Conservation (phyloP, 2,113 vertebrate species). For the Limnothrissa miodon region DNA sequence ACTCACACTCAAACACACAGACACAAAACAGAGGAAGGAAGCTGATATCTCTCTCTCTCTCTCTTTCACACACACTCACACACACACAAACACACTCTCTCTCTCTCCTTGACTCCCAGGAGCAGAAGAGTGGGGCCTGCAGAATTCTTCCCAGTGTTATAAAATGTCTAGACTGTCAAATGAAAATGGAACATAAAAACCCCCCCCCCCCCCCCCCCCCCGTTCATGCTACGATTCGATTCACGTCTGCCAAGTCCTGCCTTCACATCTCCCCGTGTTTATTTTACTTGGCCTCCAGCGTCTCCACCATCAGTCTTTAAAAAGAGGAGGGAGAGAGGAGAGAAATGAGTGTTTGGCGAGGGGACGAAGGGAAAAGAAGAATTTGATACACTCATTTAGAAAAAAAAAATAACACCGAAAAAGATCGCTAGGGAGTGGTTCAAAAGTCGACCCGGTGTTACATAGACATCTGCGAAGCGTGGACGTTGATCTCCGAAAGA, state of each 20-base stretch:
- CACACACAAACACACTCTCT: not conserved
- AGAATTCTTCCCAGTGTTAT: conserved; percentile 62
- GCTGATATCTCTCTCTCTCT: conserved; percentile 1
- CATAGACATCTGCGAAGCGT: not conserved
- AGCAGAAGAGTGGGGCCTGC: conserved; percentile 32
- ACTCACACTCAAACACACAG: not conserved
- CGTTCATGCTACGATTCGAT: conserved; percentile 56
- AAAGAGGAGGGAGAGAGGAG: conserved; percentile 45
- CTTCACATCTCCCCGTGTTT: conserved; percentile 68
- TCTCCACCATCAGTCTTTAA: conserved; percentile 63
- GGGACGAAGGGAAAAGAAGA: conserved; percentile 38
- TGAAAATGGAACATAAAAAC: conserved; percentile 68
- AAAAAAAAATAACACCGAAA: conserved; percentile 21
- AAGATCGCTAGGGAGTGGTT: conserved; percentile 22
- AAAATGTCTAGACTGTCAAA: conserved; percentile 69
- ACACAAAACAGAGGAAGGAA: not conserved
- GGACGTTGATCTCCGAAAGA: not conserved
- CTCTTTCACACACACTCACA: not conserved
- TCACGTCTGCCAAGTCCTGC: conserved; percentile 64
- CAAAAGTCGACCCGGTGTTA: conserved; percentile 40
- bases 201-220: conserved; percentile 30
- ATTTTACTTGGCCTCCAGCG: conserved; percentile 68
- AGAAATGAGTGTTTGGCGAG: not conserved
- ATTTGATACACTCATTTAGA: conserved; percentile 31
- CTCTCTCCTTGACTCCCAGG: not conserved